phyloP scores from a whole-genome alignment of 1,140 invertebrate genomes.

The Solenopsis invicta region DNA sequence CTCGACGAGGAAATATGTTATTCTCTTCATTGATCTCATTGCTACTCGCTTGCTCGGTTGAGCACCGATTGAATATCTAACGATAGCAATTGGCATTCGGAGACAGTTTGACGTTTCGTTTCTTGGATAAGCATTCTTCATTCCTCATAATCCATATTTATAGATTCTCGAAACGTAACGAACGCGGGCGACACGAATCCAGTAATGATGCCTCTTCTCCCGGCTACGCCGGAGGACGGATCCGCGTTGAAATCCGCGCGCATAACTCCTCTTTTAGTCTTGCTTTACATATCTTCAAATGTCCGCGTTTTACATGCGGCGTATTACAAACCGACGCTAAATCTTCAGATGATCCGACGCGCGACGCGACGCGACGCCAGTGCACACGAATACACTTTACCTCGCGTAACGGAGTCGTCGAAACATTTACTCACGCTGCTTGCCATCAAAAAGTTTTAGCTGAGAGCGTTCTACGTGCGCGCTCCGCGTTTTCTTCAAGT shows the following conservation, averaged over 20 bases:
- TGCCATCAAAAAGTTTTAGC: constrained; percentile 38
- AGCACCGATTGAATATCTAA: constrained; percentile 55
- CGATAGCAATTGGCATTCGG: constrained; percentile 31
- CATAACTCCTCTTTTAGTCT: neutral
- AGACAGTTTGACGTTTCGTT: constrained; percentile 49
- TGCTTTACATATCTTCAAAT: neutral
- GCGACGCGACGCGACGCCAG: too few relatives aligned
- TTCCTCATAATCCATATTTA: constrained; percentile 36
- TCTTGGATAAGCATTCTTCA: constrained; percentile 42
- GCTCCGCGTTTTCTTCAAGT: neutral
- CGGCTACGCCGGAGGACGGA: neutral
- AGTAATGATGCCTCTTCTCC: constrained; percentile 15
- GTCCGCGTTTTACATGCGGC: neutral
- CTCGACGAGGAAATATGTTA: constrained; percentile 31
- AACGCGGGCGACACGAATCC: constrained; percentile 5
- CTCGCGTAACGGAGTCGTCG: neutral
- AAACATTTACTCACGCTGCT: constrained; percentile 18
- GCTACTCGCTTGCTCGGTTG: constrained; percentile 8
- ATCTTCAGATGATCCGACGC: neutral
- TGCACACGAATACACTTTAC: neutral
- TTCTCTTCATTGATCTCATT: constrained; percentile 8
- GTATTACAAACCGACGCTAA: neutral
- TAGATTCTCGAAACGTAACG: constrained; percentile 5
- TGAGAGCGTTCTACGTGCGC: neutral
- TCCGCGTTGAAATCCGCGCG: neutral